Base-by-base conservation (phyloP, 2,888 invertebrate genomes). In the Eucriotettix oculatus region DNA sequence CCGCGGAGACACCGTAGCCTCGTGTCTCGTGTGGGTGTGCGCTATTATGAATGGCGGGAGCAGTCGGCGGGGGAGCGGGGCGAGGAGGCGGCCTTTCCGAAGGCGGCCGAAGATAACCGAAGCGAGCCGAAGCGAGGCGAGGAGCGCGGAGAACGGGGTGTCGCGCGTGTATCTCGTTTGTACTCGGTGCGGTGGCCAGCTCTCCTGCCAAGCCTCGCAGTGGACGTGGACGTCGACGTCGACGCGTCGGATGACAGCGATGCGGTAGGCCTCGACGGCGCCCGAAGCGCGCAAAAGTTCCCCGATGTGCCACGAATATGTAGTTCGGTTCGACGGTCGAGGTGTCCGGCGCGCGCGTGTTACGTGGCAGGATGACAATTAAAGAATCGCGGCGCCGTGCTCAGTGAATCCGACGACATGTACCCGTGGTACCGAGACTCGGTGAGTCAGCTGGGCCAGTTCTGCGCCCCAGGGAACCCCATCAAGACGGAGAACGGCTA, bases 401-500 rank as follows among this genome's bases (percentile, higher is more conserved):
- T 29, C 29, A 29, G 29, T 29, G 29, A 29, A 29, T 29, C 29
- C 29, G 29, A 29, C 29, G 29, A 29, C 29, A 65, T 65, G 65
- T 65, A 65, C 55, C 65, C 65, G 54, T 65, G 65, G 65, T 65
- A 64, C 56, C 60, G 65, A 16, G 65, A 65, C 52, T 63, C 63
- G 29, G 64, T 64, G 42, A 62, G 63, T 29, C 63, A 63, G 54
- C 61, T 64, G 57, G 65, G 65, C n/a, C 65, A 65, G 62, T 64
- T 65, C 58, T 65, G 64, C 60, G 62, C 62, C 29, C 76, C 80
- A 68, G 80, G 79, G 69, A 79, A 78, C 65, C 78, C 78, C 9
- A 82, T 82, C 71, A 82, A 82, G 73, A 82, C 81, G 58, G 82
- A 82, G 72, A 80, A 79, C 70, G 81, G 80, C 71, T 82, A 82